phyloP scores from a whole-genome alignment of 1,140 invertebrate genomes.

The Mizuhopecten yessoensis region DNA sequence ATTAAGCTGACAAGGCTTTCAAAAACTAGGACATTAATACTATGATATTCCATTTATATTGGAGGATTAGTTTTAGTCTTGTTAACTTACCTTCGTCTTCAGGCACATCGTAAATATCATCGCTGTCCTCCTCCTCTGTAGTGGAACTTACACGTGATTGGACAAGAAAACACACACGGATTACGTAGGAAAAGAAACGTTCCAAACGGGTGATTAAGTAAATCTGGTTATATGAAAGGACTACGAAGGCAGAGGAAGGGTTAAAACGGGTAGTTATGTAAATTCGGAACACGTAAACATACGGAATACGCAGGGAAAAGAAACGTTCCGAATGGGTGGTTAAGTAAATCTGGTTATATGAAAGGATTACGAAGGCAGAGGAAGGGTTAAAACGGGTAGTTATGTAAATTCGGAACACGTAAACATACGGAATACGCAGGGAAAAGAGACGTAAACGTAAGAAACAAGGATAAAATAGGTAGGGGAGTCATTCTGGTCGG shows the following conservation, averaged over 20 bases:
- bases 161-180: no score
- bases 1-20: no score
- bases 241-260: background rate
- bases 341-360: background rate
- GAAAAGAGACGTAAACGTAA: no score
- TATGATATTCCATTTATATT: no score
- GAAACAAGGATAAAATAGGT: no score
- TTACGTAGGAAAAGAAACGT: background rate
- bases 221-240: background rate
- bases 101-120: background rate
- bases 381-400: background rate
- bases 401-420: background rate
- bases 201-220: background rate
- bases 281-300: background rate
- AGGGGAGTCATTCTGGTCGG: no score
- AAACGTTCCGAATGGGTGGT: no score
- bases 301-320: no score
- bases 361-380: background rate
- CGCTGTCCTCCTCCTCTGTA: background rate
- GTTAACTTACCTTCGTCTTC: background rate
- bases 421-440: no score
- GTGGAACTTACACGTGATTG: background rate
- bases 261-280: background rate
- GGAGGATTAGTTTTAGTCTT: no score
- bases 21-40: no score